These are phyloP conservation scores for Orchestia grillus DNA, from an alignment of 1,140 invertebrate species.

Conservation along the genomic window DNA sequence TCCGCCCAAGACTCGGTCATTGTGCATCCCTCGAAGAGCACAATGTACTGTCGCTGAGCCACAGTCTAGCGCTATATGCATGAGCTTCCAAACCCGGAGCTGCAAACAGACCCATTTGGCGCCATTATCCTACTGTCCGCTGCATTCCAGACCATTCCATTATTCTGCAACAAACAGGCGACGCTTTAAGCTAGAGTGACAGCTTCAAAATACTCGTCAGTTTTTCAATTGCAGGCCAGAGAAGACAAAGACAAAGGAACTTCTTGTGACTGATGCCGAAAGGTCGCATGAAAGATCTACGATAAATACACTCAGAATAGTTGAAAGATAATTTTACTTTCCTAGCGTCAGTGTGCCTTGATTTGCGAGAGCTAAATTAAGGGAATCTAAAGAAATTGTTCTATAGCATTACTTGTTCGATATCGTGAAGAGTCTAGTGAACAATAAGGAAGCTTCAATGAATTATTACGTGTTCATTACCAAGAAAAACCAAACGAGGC, in stretches of 20 bases:
- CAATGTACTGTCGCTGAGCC: constrained; percentile 50
- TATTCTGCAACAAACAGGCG: not conserved
- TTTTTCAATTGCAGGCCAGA: not conserved
- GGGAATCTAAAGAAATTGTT: not conserved
- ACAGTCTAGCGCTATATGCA: not conserved
- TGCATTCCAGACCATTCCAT: constrained; percentile 20
- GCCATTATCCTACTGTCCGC: constrained; percentile 38
- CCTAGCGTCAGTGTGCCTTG: not conserved
- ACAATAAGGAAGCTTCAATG: not conserved
- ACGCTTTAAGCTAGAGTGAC: not conserved
- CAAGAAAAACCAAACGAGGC: no score
- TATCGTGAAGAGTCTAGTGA: not conserved
- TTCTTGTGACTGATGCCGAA: not conserved
- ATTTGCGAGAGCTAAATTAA: not conserved
- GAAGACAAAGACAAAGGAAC: not conserved
- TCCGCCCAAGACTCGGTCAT: constrained; percentile 33
- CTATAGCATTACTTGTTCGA: not conserved
- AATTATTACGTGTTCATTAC: not conserved
- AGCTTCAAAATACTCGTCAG: not conserved
- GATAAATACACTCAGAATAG: not conserved
- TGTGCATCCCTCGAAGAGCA: not conserved
- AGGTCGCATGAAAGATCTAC: not conserved
- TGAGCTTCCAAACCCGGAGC: not conserved
- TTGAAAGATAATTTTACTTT: not conserved
- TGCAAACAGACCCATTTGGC: constrained; percentile 31